These are phyloP conservation scores for Drosophila rufa DNA, from an alignment of 1,140 invertebrate genomes.

Conservation along the genomic window DNA sequence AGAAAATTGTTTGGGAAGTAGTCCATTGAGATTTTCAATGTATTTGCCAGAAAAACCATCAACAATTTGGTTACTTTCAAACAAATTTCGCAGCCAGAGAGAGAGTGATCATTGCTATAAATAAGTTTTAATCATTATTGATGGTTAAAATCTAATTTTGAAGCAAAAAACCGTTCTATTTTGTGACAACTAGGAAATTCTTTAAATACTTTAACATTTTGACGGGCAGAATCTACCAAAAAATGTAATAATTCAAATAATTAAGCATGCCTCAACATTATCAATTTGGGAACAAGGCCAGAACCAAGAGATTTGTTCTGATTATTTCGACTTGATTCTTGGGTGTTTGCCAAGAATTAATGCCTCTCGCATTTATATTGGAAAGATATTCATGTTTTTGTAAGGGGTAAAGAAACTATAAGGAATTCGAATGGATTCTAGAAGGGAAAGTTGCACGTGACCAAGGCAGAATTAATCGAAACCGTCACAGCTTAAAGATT, in stretches of 20 bases:
- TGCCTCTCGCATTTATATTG: slow-evolving; percentile 22
- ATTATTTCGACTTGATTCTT: slow-evolving; percentile 20
- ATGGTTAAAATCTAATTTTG: neutral
- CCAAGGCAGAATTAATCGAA: neutral
- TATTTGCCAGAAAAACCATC: neutral
- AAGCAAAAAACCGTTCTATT: neutral
- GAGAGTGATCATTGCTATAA: neutral
- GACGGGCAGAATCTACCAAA: neutral
- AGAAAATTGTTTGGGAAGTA: slow-evolving; percentile 24
- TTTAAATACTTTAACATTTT: slow-evolving; percentile 18
- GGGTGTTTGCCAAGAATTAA: slow-evolving; percentile 33
- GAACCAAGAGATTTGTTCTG: slow-evolving; percentile 27
- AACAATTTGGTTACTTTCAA: slow-evolving; percentile 2
- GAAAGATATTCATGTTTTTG: neutral
- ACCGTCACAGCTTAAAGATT: neutral
- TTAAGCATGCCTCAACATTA: slow-evolving; percentile 36
- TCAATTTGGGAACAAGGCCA: slow-evolving; percentile 51
- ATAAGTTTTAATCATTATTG: slow-evolving; percentile 11
- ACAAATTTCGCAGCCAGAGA: neutral
- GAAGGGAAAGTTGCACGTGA: slow-evolving; percentile 19
- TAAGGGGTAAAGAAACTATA: slow-evolving; percentile 9
- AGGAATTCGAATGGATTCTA: neutral
- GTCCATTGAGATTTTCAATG: slow-evolving; percentile 5
- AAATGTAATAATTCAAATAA: slow-evolving; percentile 40
- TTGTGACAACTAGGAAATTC: slow-evolving; percentile 22